Base-by-base conservation (phyloP, 2,797 vertebrate species). In the Denticeps clupeoides region DNA sequence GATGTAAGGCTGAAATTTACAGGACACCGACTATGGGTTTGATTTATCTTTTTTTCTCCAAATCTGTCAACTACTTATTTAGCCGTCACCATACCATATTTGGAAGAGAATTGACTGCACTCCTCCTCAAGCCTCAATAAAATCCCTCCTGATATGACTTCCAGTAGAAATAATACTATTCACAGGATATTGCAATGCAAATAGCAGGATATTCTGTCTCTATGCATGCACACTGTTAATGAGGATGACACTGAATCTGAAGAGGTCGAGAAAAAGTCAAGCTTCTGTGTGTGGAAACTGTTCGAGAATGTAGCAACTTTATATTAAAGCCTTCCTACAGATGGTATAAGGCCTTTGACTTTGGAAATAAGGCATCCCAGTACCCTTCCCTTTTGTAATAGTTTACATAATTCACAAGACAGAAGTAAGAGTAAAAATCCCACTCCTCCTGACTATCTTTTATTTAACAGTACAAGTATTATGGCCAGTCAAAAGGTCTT, bases 351-450 rank as follows among this genome's bases (percentile, higher is more conserved):
- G 77, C 78, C 70, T 74, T 75, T 69, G 71, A 82, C 74, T 73
- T 75, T 68, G 65, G 65, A 78, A 74, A 75, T 84, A 86, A 84
- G 81, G 81, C 82, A 83, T 77, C 71, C 70, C 74, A 51, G 70
- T 33, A 37, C 16, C 81, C 74, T 74, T 79, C 73, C 64, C 71
- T 67, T 67, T 61, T 59, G 56, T 67, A 45, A 53, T 42, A 23
- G 8, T 8, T 55, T 65, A 24, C 26, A 21, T 51, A 58, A 64
- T 73, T 73, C 66, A 65, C 67, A 58, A 69, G 71, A 71, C 66
- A 70, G 67, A 73, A 77, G 65, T 58, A 60, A 70, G 62, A 59
- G 45, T 26, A 35, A 38, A 61, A 46, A 45, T 19, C 7, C n/a
- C 12, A 23, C 49, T 48, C 46, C 25, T 50, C 38, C 45, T 32